Evolutionary conservation across 1,140 invertebrate genomes (phyloP).

Genomic region (Papilio xuthus): DNA sequence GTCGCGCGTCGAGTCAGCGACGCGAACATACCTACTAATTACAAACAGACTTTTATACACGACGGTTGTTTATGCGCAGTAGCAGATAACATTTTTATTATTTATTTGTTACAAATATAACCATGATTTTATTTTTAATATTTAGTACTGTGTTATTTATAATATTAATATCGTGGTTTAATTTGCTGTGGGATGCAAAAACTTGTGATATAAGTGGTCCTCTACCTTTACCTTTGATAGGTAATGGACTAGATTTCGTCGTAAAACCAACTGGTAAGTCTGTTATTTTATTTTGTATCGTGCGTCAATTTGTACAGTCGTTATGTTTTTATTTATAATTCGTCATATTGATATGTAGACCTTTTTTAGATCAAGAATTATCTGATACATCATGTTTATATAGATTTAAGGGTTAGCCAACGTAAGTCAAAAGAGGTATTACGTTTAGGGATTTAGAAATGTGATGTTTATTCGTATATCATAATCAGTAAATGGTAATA

Average conservation of each 20-base stretch:
- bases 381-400: too few relatives aligned
- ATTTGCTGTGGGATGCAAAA: slow-evolving; percentile 49
- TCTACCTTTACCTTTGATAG: slow-evolving; percentile 57
- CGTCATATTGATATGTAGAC: too few relatives aligned
- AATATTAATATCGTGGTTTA: slow-evolving; percentile 56
- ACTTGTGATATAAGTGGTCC: slow-evolving; percentile 56
- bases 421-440: too few relatives aligned
- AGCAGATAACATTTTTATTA: neutral
- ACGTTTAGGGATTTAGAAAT: too few relatives aligned
- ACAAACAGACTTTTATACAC: neutral
- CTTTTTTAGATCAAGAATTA: too few relatives aligned
- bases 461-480: too few relatives aligned
- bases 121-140: slow-evolving; percentile 52
- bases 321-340: too few relatives aligned
- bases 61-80: slow-evolving; percentile 9
- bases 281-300: slow-evolving; percentile 4
- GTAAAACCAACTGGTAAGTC: slow-evolving; percentile 49
- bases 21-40: neutral
- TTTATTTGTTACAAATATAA: neutral
- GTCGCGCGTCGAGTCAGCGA: neutral
- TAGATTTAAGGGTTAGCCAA: too few relatives aligned
- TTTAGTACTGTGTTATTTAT: slow-evolving; percentile 42
- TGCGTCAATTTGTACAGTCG: too few relatives aligned
- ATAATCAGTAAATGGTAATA: too few relatives aligned
- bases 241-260: slow-evolving; percentile 60